These are phyloP conservation scores for Lethenteron reissneri DNA, from an alignment of 2,113 vertebrate species.

Conservation along the genomic window DNA sequence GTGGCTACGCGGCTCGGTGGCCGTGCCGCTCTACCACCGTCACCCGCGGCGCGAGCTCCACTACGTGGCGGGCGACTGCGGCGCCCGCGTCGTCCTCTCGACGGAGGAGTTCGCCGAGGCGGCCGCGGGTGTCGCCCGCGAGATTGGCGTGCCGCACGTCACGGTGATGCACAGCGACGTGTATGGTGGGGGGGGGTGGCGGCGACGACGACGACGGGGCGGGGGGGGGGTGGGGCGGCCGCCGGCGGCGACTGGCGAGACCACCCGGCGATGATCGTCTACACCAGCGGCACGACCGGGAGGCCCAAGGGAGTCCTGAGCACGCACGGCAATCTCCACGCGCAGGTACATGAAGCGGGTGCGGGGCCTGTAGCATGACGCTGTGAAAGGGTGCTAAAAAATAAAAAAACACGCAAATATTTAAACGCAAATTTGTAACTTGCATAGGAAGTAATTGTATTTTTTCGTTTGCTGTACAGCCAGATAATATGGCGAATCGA, in stretches of 20 bases:
- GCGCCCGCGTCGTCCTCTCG: constrained; percentile 38
- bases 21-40: constrained; percentile 51
- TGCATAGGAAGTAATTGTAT: no score
- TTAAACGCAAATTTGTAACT: no score
- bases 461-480: no score
- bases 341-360: constrained; percentile 38
- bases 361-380: no score
- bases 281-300: constrained; percentile 86
- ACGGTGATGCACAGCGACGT: constrained; percentile 15
- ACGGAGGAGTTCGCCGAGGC: constrained; percentile 23
- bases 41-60: constrained; percentile 47
- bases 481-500: no score
- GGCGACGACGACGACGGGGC: not conserved
- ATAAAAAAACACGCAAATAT: no score
- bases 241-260: constrained; percentile 32
- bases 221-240: not conserved
- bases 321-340: constrained; percentile 47
- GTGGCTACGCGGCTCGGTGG: constrained; percentile 64
- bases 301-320: constrained; percentile 71
- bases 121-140: constrained; percentile 28
- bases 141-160: constrained; percentile 37
- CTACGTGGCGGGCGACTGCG: constrained; percentile 54
- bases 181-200: not conserved
- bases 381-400: no score
- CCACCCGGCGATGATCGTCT: constrained; percentile 70